These are phyloP conservation scores for Neodiprion pinetum DNA, from an alignment of 1,140 invertebrate genomes.

Conservation along the genomic window DNA sequence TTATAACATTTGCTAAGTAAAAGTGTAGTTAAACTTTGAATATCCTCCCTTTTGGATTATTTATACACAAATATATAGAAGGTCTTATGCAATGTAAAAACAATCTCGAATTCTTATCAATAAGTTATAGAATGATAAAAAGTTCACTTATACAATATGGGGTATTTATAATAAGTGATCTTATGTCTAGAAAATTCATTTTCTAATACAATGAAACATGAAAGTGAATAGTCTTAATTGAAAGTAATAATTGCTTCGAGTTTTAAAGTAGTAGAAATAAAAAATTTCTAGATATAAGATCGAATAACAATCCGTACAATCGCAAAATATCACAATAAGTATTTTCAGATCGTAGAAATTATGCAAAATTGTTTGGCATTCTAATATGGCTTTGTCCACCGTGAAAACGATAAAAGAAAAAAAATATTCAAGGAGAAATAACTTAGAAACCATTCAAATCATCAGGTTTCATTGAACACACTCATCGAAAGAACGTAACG, in stretches of 20 bases:
- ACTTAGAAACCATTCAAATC: no score
- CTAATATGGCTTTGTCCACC: constrained; percentile 2
- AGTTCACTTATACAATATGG: background rate
- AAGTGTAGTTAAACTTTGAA: background rate
- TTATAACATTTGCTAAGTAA: background rate
- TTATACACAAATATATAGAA: background rate
- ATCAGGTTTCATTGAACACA: no score
- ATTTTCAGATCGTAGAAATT: constrained; percentile 5
- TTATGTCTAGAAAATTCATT: background rate
- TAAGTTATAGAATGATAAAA: constrained; percentile 6
- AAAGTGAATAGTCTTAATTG: no score
- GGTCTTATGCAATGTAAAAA: background rate
- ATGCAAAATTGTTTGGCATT: constrained; percentile 5
- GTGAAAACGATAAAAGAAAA: background rate
- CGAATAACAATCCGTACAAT: background rate
- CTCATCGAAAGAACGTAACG: no score
- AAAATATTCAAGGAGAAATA: no score
- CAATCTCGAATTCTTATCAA: background rate
- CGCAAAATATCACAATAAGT: constrained; percentile 1
- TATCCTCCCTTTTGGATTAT: background rate
- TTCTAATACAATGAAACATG: background rate
- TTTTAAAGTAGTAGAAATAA: background rate
- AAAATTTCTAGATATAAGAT: background rate
- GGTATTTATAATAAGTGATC: constrained; percentile 1
- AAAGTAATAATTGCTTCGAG: background rate